Evolutionary conservation across 2,797 vertebrate genomes (phyloP), one percentile per base, ranked within the genome.

Genomic region (Pipistrellus kuhlii): DNA sequence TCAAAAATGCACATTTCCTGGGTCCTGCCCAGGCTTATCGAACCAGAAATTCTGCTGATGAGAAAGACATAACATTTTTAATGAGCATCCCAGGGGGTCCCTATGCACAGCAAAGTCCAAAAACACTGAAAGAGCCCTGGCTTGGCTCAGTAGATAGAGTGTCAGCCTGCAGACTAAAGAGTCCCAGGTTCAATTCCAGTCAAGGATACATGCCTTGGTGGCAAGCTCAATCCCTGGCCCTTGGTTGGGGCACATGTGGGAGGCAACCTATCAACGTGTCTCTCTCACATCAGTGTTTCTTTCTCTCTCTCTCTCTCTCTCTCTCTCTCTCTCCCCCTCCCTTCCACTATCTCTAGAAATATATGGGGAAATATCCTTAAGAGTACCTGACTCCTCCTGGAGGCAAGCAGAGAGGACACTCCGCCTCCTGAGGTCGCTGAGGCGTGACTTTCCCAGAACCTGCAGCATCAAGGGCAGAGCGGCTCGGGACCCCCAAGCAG

Each of bases 401-500:
- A 27, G n/a, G 13, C 8, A 9, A 30, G 57, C 44, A 62, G 20
- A 25, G 0, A 64, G 64, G 7, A 20, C 8, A 10, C 59, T 62
- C 59, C 0, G 5, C 48, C 27, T 30, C 41, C 23, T 46, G 48
- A 14, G 35, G 62, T n/a, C 41, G 6, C 68, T 18, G 2, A 46
- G 66, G 30, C 11, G 2, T 10, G 44, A 11, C 30, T 66, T 57
- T 35, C 27, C 4, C 21, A 69, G 46, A 35, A 38, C 11, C 17
- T 9, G 12, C 71, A 59, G 44, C 72, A 21, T 35, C 18, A 17
- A 10, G 15, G 1, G 44, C 35, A 53, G 57, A 1, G 4, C 1
- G 44, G 46, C 90, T 59, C 3, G 0, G 0, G 32, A 48, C 23
- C 1, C 23, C 13, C 23, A 32, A 35, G 18, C 46, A 8, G 20